Evolutionary conservation across 2,113 vertebrate genomes (phyloP), one percentile per base, ranked within the genome.

Genomic region (Phoenicopterus ruber): DNA sequence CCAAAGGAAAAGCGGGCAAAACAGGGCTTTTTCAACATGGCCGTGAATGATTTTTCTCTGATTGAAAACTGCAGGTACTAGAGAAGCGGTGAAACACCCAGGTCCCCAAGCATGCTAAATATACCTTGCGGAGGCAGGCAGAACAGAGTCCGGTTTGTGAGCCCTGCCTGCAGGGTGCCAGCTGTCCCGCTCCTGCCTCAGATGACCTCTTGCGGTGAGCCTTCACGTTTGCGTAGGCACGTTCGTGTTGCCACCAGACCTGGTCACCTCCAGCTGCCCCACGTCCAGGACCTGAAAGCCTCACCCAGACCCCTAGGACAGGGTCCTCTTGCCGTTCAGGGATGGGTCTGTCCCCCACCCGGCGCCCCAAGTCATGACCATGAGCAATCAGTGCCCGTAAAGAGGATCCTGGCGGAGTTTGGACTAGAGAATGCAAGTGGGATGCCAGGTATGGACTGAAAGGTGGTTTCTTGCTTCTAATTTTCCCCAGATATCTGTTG

Each of bases 281-380:
- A 8, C 2, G 0, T 34, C 26, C 1, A 2, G n/a, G 44, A 49
- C 19, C 9, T 47, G 14, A 72, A 76, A 65, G 13, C 14, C 11
- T 65, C 29, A 24, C 36, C 6, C 49, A 79, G 11, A 38, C n/a
- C 6, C 26, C 47, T 65, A 34, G 57, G 25, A 38, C 44, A 74
- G 17, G 7, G 17, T 47, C 9, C 10, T 69, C 31, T 82, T 65
- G 44, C 44, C 2, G 1, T 54, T 82, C 11, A 9, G 20, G 42
- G 13, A 24, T 2, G 3, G 3, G 9, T 74, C 61, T 38, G 17
- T 38, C 8, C 22, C 13, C 9, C 2, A 17, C 2, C 22, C 1
- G 4, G 44, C 17, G 8, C 20, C 22, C 32, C 11, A 74, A 55
- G 17, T 79, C 29, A 72, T 50, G 76, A 42, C 62, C 17, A 6